Evolutionary conservation across 2,113 vertebrate species (phyloP).

Genomic region (Candoia aspera): DNA sequence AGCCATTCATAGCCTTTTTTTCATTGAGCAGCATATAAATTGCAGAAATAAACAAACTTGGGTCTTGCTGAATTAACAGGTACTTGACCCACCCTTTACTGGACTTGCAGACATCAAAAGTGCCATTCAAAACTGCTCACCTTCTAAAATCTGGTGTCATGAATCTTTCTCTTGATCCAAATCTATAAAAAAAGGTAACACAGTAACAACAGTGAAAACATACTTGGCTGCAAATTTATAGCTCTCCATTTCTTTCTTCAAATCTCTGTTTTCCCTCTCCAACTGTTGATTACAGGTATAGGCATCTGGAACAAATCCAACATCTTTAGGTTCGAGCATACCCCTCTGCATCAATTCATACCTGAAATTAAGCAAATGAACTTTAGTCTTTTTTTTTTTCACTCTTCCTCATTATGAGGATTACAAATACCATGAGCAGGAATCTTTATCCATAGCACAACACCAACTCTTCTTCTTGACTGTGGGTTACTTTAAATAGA

Average conservation of each 20-base stretch:
- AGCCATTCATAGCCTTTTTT: neutral
- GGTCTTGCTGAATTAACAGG: neutral
- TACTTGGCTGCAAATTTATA: constrained; percentile 76
- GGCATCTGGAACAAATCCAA: constrained; percentile 75
- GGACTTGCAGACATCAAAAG: neutral
- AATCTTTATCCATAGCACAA: neutral
- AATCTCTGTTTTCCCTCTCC: constrained; percentile 73
- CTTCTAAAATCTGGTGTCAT: neutral
- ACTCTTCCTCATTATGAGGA: neutral
- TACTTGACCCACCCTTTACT: neutral
- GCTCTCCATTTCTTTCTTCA: constrained; percentile 77
- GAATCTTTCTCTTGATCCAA: neutral
- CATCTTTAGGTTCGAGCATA: constrained; percentile 50
- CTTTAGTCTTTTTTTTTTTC: neutral
- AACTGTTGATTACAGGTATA: constrained; percentile 79
- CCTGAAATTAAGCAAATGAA: constrained; percentile 63
- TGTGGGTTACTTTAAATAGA: neutral
- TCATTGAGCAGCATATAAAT: neutral
- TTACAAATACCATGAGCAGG: neutral
- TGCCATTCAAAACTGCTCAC: neutral
- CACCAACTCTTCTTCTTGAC: neutral
- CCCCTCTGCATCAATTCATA: constrained; percentile 81
- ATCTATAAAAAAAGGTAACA: neutral
- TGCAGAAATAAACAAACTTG: neutral
- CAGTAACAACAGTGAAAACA: constrained; percentile 40